A percentile compares a stretch with the other conserved stretches of the same genome.
These are phyloP conservation scores for Graptemys geographica DNA, from an alignment of 2,797 vertebrate genomes.

Conservation along the genomic window DNA sequence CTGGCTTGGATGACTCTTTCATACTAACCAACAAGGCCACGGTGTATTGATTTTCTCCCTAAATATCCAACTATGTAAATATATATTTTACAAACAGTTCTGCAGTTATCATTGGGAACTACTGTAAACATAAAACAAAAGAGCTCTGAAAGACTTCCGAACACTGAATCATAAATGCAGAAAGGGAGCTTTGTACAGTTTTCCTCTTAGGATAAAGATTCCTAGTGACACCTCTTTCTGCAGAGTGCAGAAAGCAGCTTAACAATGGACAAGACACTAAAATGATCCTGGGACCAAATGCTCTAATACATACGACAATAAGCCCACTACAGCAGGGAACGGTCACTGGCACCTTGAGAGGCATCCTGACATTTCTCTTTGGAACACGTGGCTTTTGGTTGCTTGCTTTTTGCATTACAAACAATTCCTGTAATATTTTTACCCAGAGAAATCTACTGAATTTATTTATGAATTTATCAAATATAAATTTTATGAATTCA, in stretches of 20 bases:
- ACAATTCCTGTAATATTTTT: background rate
- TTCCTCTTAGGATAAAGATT: background rate
- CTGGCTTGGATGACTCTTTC: background rate
- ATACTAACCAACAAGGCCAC: conserved; percentile 49
- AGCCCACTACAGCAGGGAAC: accelerated
- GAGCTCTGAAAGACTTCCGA: background rate
- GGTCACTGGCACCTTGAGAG: accelerated
- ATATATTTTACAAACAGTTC: background rate
- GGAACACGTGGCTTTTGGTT: accelerated
- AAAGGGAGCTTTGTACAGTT: background rate
- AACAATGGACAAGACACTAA: background rate
- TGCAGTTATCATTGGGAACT: background rate
- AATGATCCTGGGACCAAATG: background rate
- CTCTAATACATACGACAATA: accelerated
- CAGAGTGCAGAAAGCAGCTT: background rate
- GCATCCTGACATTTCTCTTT: background rate
- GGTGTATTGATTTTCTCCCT: conserved; percentile 36
- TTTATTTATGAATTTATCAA: background rate
- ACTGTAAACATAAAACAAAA: background rate
- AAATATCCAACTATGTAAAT: conserved; percentile 47
- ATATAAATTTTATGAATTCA: background rate
- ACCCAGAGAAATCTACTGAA: background rate
- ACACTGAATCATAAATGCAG: background rate
- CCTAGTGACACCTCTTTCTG: background rate
- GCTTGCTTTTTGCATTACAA: background rate